Percentiles rank a stretch among this genome's conserved stretches.
phyloP scores from a whole-genome alignment of 2,797 vertebrate species.

The Melanotaenia trifasciata region DNA sequence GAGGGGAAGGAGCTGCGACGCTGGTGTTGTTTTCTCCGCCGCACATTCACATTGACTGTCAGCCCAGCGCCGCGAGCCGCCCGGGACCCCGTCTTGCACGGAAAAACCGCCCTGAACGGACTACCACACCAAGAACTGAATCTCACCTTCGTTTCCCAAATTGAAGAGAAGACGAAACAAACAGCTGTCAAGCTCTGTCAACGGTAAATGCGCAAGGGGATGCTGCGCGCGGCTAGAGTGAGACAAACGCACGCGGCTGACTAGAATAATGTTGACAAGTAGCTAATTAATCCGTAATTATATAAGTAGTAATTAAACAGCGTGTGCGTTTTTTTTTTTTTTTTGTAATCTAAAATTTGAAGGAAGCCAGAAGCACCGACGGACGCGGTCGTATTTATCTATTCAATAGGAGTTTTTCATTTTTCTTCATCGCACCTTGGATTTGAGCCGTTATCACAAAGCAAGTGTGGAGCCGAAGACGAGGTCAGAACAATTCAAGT shows the following conservation, averaged over 20 bases:
- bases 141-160: not conserved
- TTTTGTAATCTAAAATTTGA: slow-evolving; percentile 43
- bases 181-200: slow-evolving; percentile 27
- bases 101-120: slow-evolving; percentile 42
- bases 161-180: not conserved
- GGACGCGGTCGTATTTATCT: slow-evolving; percentile 37
- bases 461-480: slow-evolving; percentile 73
- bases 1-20: slow-evolving; percentile 59
- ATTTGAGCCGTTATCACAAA: slow-evolving; percentile 48
- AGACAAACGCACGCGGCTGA: slow-evolving; percentile 54
- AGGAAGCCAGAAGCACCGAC: slow-evolving; percentile 25
- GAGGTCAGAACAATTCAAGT: slow-evolving; percentile 48
- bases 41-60: slow-evolving; percentile 45
- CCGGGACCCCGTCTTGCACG: slow-evolving; percentile 5
- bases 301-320: slow-evolving; percentile 46
- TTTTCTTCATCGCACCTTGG: slow-evolving; percentile 56
- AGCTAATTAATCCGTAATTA: slow-evolving; percentile 63
- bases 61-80: slow-evolving; percentile 40
- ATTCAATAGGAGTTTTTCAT: slow-evolving; percentile 24
- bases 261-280: slow-evolving; percentile 56
- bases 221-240: slow-evolving; percentile 44
- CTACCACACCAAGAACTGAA: slow-evolving; percentile 5
- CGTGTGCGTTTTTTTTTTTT: slow-evolving; percentile 9
- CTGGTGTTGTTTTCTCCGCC: slow-evolving; percentile 65
- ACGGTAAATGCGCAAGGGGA: slow-evolving; percentile 42